These are phyloP conservation scores for Berghia stephanieae DNA, from an alignment of 1,140 invertebrate genomes.

Conservation along the genomic window DNA sequence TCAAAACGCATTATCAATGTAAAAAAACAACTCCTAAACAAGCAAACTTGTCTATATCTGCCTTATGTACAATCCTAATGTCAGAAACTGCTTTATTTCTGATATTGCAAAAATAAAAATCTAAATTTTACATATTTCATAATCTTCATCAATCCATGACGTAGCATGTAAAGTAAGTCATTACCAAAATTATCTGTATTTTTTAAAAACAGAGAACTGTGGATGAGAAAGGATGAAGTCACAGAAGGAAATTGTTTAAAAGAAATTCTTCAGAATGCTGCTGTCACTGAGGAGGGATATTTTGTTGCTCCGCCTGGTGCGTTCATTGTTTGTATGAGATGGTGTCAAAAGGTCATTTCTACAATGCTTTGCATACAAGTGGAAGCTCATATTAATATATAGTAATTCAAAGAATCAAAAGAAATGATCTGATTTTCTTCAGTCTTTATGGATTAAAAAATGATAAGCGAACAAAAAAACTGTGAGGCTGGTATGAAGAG, in stretches of 20 bases:
- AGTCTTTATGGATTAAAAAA: no score
- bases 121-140: neutral
- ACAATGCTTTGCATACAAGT: no score
- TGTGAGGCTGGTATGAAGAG: no score
- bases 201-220: conserved; percentile 70
- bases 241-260: conserved; percentile 75
- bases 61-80: neutral
- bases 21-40: no score
- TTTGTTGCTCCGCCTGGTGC: conserved; percentile 88
- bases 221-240: conserved; percentile 77
- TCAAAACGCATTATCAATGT: no score
- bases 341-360: no score
- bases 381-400: no score
- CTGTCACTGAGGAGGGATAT: conserved; percentile 82
- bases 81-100: neutral
- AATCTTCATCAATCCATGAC: neutral
- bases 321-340: neutral
- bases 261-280: conserved; percentile 79
- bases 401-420: no score
- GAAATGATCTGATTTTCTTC: no score
- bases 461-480: no score
- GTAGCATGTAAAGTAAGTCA: no score
- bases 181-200: neutral
- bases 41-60: no score
- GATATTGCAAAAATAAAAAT: neutral